Evolutionary conservation across 2,888 invertebrate species (phyloP), one percentile per base, ranked within the genome.

Genomic region (Drosophila crucigera): DNA sequence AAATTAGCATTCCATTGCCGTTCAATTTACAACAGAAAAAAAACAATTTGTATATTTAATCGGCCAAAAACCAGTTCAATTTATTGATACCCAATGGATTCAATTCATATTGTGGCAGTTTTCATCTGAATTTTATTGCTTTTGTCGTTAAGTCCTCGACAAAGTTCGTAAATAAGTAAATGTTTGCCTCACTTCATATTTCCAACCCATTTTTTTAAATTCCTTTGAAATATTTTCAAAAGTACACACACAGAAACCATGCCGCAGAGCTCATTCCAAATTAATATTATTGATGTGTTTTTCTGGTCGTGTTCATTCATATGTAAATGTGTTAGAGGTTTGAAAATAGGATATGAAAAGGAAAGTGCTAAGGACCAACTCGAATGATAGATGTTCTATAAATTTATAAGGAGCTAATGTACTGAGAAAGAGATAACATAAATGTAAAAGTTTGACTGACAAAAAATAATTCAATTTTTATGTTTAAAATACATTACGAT

Each of bases 271-370:
- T 35, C 53, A 33, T 68, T 54, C 19, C 39, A 35, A 59, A 39
- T 60, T 47, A 59, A 60, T 60, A 61, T 70, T 70, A 43, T 70
- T 70, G 61, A 70, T 70, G 55, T 54, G 35, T 60, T 39, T 61
- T 60, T 55, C 28, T 41, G n/a, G 4, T 30, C n/a, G 10, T 50
- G 71, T 69, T 61, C 30, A 70, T 50, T 69, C 55, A 61, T 70
- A 70, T 59, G 59, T 60, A 69, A 69, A 70, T 60, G 19, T 69
- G 33, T 41, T 47, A 14, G 16, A 3, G 28, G 25, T 47, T 47
- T 22, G 37, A 33, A 41, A 47, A 39, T 30, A 30, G 35, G 31
- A 41, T 5, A 30, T 14, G 16, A 2, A 1, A 28, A 11, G n/a
- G 10, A 35, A 35, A 28, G 28, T 56, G 7, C 33, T 4, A 28